Base-by-base conservation (phyloP, 2,113 vertebrate species). In the Myxocyprinus asiaticus region DNA sequence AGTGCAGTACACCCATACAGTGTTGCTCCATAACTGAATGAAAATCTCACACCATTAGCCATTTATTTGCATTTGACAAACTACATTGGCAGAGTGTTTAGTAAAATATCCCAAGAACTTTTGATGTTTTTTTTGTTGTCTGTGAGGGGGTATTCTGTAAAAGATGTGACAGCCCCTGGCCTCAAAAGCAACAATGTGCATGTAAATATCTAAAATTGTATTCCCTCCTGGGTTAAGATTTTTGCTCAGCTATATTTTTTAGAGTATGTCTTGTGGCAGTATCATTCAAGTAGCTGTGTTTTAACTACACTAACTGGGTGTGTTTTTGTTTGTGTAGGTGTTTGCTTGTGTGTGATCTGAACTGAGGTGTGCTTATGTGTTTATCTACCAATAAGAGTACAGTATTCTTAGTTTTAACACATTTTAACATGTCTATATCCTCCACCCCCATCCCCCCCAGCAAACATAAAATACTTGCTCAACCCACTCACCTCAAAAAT, bases 1-100 rank as follows among this genome's bases (percentile, higher is more conserved):
- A n/a, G 14, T 5, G 55, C 55, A 58, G 7, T 15, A 58, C 55
- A 58, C 14, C 14, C 55, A n/a, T 14, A n/a, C 10, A 47, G 10
- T 61, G n/a, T 44, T 47, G n/a, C 44, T 47, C 7, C 10, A 14
- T 73, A 61, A 73, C 61, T 61, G 9, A 73, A 73, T 73, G 14
- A 44, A 61, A 73, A 61, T 22, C 55, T 48, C n/a, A 44, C 56
- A 73, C n/a, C 55, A 73, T 73, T 61, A 10, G 43, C 70, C 61
- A 15, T 73, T 12, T 22, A 22, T 58, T 73, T 73, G 70, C 55
- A 22, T 73, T 73, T 73, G n/a, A 44, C 10, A 42, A 73, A 73
- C 9, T 45, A 73, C 70, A 47, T 22, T 73, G 43, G n/a, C 67
- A 70, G 67, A 12, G 33, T 53, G 9, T 17, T 59, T 33, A 33